phyloP scores from a whole-genome alignment of 2,113 vertebrate species.

The Isurus oxyrinchus region DNA sequence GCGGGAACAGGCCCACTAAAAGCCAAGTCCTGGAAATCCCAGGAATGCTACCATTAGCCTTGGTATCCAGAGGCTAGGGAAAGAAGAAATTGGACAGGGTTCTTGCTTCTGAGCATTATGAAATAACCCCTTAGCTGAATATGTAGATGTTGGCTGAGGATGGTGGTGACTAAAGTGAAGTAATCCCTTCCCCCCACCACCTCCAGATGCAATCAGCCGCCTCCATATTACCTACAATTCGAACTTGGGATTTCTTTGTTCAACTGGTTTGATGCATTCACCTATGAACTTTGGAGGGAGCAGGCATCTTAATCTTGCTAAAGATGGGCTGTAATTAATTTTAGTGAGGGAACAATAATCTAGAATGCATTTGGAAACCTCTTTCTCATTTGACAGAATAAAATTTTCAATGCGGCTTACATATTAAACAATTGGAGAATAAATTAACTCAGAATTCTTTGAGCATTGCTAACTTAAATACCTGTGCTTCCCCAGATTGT shows the following conservation, averaged over 20 bases:
- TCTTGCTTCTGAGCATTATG: not conserved
- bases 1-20: not conserved
- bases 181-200: not conserved
- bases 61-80: not conserved
- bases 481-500: not conserved
- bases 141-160: not conserved
- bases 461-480: not conserved
- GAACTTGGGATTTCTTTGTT: not conserved
- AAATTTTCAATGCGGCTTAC: not conserved
- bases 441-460: not conserved
- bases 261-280: not conserved
- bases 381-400: not conserved
- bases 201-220: not conserved
- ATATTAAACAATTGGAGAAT: not conserved
- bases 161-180: not conserved
- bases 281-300: not conserved
- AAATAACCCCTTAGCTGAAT: not conserved
- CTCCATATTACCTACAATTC: not conserved
- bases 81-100: not conserved
- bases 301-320: not conserved
- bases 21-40: not conserved
- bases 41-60: not conserved
- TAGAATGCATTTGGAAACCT: not conserved
- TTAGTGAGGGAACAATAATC: not conserved
- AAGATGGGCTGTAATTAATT: not conserved